phyloP scores from a whole-genome alignment of 2,113 vertebrate genomes.

The Struthidea cinerea region DNA sequence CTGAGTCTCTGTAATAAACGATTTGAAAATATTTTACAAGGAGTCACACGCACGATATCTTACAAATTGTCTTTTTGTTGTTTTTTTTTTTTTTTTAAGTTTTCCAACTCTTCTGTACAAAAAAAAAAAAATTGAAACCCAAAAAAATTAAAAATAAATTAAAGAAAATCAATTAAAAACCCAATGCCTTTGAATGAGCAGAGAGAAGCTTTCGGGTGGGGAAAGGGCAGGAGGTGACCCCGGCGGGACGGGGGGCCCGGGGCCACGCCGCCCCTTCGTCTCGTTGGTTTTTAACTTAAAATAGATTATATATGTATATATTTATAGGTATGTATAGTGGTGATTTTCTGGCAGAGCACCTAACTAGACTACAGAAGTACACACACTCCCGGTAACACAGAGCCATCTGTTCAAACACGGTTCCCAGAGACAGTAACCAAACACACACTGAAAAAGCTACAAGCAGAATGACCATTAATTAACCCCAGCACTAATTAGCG shows the following conservation, averaged over 20 bases:
- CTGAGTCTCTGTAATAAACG: conserved; percentile 99
- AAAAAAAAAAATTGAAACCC: conserved; percentile 56
- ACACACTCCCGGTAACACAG: conserved; percentile 87
- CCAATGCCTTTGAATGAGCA: conserved; percentile 59
- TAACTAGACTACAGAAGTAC: conserved; percentile 98
- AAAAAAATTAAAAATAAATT: conserved; percentile 43
- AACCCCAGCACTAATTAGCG: conserved; percentile 71
- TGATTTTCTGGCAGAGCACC: conserved; percentile 84
- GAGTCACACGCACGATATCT: conserved; percentile 99
- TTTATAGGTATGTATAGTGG: conserved; percentile 76
- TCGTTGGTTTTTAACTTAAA: conserved; percentile 75
- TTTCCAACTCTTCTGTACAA: conserved; percentile 88
- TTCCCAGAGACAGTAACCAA: conserved; percentile 84
- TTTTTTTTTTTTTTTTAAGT: conserved; percentile 62
- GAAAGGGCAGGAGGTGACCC: conserved; percentile 38
- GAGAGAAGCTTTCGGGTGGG: conserved; percentile 50
- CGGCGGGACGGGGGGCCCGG: conserved; percentile 28
- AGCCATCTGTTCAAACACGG: conserved; percentile 77
- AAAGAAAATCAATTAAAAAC: conserved; percentile 53
- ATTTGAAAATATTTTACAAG: conserved; percentile 99
- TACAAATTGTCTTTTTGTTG: conserved; percentile 88
- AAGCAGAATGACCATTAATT: conserved; percentile 80
- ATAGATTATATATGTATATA: conserved; percentile 77
- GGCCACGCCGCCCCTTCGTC: not conserved
- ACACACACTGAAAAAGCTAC: conserved; percentile 81